Conservation (phyloP, 2,888 invertebrate species). For the Coelinius sp. region DNA sequence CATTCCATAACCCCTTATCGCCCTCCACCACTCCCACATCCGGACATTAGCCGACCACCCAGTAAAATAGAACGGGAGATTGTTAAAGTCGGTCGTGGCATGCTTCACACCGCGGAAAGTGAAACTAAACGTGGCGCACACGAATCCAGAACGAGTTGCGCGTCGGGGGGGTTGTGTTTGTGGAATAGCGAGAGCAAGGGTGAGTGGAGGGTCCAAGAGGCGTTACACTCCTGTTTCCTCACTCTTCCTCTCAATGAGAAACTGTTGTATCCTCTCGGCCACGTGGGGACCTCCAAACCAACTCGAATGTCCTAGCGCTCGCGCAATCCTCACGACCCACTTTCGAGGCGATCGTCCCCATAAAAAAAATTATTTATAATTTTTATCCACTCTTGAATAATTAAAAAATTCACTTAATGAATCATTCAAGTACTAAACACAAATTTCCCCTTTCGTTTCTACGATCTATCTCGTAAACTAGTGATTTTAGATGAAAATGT, state of each 20-base stretch:
- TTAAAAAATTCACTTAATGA: too few relatives aligned
- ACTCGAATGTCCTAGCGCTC: conserved; percentile 8
- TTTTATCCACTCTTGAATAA: background rate
- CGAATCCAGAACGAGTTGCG: conserved; percentile 42
- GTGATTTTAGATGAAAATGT: too few relatives aligned
- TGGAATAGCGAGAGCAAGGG: conserved; percentile 5
- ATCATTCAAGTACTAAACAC: too few relatives aligned
- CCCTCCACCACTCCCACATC: background rate
- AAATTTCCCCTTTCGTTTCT: too few relatives aligned
- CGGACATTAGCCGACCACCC: background rate
- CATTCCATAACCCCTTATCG: background rate
- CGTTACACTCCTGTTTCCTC: conserved; percentile 32
- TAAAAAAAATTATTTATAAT: background rate
- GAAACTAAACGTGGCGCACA: conserved; percentile 41
- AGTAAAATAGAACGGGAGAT: background rate
- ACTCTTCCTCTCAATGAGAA: conserved; percentile 6
- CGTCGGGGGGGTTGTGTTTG: conserved; percentile 26
- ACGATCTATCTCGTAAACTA: too few relatives aligned
- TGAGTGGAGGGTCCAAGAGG: conserved; percentile 28
- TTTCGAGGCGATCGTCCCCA: conserved; percentile 26
- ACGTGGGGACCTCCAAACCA: conserved; percentile 43
- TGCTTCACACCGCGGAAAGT: conserved; percentile 40
- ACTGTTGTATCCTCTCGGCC: conserved; percentile 24
- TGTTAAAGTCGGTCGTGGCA: conserved; percentile 37
- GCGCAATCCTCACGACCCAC: conserved; percentile 39